Evolutionary conservation across 2,797 vertebrate species (phyloP), one percentile per base, ranked within the genome.

Genomic region (Mormyrus proboscirostris): DNA sequence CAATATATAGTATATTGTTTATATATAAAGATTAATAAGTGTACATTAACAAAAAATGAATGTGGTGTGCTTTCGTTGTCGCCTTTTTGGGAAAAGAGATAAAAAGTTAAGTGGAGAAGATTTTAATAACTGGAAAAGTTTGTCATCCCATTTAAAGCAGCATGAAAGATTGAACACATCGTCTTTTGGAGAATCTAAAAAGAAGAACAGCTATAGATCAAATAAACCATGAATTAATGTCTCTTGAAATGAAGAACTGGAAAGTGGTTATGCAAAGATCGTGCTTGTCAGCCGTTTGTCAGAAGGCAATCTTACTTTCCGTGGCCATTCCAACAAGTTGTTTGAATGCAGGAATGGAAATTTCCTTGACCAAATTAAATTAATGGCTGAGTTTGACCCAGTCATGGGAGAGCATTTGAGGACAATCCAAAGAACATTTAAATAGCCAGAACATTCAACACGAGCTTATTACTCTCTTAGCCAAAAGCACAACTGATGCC

Each of bases 261-360:
- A 82, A 90, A 73, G 87, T 86, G 49, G 22, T 88, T 90, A 33
- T 89, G 12, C 22, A n/a, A 89, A 90, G 82, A 49, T 86, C 85
- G 49, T 65, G 33, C 90, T 92, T 79, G 50, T 90, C 1, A 85
- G 53, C 86, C 83, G 89, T 83, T 29, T 91, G 29, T 49, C 91
- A 79, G 88, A 92, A 73, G 19, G 14, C 6, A 91, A 89, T 55
- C 47, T 90, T 16, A 89, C 88, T 29, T 90, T 91, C 53, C 3
- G 8, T 88, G 88, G 88, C 12, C 86, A 90, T 55, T 88, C 89
- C 49, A 88, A 87, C n/a, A 82, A 55, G 87, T 53, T 82, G 73
- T 59, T 65, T 85, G 41, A 87, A 22, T 25, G 65, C 76, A 65
- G 73, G 14, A 88, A 90, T 69, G 49, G 49, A 85, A 90, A 88